phyloP scores from a whole-genome alignment of 2,113 vertebrate species.

The Cyanistes caeruleus region DNA sequence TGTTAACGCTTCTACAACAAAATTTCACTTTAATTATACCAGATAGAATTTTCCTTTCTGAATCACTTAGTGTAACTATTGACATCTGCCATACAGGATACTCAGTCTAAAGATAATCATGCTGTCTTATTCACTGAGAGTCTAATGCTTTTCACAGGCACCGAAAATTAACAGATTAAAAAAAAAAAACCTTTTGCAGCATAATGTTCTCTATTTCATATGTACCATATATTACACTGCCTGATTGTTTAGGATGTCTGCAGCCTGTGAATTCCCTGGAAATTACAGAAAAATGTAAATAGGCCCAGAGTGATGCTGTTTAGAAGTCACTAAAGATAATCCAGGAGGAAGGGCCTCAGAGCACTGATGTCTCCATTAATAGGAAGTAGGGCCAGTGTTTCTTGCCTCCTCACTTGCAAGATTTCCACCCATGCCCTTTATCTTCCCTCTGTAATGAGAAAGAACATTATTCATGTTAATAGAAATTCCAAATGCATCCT shows the following conservation, averaged over 20 bases:
- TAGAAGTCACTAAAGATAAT: background rate
- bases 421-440: background rate
- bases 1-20: background rate
- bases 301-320: background rate
- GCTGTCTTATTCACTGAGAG: background rate
- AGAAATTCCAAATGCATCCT: background rate
- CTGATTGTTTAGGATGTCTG: background rate
- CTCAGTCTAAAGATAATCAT: background rate
- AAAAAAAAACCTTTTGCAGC: background rate
- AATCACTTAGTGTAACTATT: background rate
- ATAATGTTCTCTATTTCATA: background rate
- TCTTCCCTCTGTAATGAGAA: background rate
- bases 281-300: background rate
- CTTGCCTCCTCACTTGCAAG: background rate
- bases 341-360: background rate
- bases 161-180: background rate
- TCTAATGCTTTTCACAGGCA: background rate
- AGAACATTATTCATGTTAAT: background rate
- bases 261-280: background rate
- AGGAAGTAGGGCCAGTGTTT: background rate
- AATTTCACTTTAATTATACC: background rate
- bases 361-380: background rate
- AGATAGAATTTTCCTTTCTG: background rate
- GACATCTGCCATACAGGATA: background rate
- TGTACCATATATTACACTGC: background rate